Evolutionary conservation across 2,113 vertebrate species (phyloP).

Genomic region (Carassius auratus): DNA sequence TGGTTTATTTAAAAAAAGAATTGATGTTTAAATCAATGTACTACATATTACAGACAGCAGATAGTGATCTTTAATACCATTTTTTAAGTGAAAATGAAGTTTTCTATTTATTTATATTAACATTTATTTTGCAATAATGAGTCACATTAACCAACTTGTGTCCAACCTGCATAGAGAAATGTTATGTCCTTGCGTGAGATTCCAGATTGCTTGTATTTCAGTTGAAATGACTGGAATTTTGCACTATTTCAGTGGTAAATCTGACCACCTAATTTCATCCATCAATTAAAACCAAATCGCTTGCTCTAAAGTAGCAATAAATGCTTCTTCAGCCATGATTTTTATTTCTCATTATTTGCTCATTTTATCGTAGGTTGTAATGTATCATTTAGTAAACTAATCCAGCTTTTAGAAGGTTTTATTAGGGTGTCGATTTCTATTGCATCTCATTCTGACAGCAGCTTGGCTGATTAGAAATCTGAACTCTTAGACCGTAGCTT

Average conservation of each 20-base stretch:
- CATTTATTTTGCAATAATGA: no score
- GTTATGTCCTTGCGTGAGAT: background rate
- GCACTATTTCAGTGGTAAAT: background rate
- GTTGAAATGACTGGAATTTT: background rate
- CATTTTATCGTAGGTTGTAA: background rate
- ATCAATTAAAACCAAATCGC: background rate
- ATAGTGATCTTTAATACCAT: background rate
- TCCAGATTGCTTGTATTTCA: background rate
- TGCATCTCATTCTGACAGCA: constrained; percentile 27
- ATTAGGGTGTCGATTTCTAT: constrained; percentile 5
- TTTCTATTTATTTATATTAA: background rate
- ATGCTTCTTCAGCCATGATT: background rate
- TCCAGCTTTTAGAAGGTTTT: background rate
- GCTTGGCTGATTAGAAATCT: background rate
- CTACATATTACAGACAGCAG: background rate
- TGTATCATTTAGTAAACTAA: background rate
- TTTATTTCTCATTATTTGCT: background rate
- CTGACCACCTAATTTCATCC: background rate
- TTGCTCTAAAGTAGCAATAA: background rate
- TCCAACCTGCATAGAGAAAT: background rate
- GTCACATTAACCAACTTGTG: background rate
- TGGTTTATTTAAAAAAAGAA: background rate
- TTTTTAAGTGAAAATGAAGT: background rate
- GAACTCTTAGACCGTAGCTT: background rate
- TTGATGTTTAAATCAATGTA: no score